phyloP scores from a whole-genome alignment of 1,140 invertebrate species.

The Microplitis demolitor region DNA sequence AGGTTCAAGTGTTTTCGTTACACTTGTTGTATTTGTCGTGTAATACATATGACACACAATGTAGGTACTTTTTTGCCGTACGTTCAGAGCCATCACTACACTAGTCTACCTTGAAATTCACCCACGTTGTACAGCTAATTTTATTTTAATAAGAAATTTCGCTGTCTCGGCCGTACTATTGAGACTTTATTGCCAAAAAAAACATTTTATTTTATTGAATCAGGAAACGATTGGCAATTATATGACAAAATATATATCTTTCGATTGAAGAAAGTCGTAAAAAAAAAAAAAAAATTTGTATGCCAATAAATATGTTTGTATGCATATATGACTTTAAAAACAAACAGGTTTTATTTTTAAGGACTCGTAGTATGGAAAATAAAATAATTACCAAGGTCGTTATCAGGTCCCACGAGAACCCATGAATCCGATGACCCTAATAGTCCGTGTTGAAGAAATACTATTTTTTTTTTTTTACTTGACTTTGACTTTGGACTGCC shows the following conservation, averaged over 20 bases:
- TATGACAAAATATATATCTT: too few species aligned
- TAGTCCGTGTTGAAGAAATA: slow-evolving; percentile 64
- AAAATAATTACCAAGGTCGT: slow-evolving; percentile 45
- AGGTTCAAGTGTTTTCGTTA: slow-evolving; percentile 1
- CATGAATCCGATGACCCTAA: slow-evolving; percentile 55
- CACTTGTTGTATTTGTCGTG: not conserved
- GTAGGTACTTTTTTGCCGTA: not conserved
- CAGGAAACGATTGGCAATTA: too few species aligned
- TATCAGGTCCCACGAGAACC: slow-evolving; percentile 53
- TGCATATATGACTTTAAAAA: not conserved
- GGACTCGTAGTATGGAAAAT: not conserved
- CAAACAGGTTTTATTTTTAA: not conserved
- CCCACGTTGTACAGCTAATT: too few species aligned
- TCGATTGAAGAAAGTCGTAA: too few species aligned
- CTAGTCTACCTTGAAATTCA: too few species aligned
- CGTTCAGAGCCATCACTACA: too few species aligned
- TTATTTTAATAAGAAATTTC: too few species aligned
- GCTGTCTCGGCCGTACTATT: too few species aligned
- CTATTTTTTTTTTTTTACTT: slow-evolving; percentile 36
- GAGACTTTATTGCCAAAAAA: too few species aligned
- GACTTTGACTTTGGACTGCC: slow-evolving; percentile 20
- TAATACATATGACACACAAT: not conserved
- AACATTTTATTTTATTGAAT: too few species aligned
- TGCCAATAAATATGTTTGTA: not conserved
- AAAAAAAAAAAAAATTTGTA: too few species aligned